Evolutionary conservation across 2,113 vertebrate genomes (phyloP).

Genomic region (Connochaetes taurinus): DNA sequence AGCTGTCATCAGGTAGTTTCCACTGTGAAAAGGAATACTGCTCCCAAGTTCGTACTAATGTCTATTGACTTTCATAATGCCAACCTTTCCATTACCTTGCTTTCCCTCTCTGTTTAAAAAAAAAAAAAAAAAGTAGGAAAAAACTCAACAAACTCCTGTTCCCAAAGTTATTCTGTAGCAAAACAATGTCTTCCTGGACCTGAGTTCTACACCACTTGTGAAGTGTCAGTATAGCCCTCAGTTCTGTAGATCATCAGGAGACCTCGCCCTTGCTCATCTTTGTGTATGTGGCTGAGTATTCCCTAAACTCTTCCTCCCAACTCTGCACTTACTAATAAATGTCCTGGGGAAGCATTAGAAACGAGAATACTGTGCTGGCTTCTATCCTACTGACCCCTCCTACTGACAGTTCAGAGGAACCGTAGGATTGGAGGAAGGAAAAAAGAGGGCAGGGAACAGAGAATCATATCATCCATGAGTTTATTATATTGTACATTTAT

Average conservation of each 20-base stretch:
- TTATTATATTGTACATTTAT: background rate
- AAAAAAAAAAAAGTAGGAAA: background rate
- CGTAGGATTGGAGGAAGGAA: background rate
- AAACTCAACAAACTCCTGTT: background rate
- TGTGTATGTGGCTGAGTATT: background rate
- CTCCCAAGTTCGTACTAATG: background rate
- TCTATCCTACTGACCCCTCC: background rate
- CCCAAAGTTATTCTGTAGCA: background rate
- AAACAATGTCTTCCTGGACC: background rate
- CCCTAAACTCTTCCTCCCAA: background rate
- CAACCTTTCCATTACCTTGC: background rate
- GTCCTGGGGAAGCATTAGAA: background rate
- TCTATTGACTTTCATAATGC: background rate
- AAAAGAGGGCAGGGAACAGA: background rate
- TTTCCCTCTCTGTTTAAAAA: background rate
- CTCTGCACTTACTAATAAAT: conserved; percentile 17
- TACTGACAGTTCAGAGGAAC: background rate
- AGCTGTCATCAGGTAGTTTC: background rate
- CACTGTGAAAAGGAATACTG: background rate
- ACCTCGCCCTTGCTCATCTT: background rate
- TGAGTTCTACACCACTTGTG: background rate
- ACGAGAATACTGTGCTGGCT: background rate
- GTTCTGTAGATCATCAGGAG: background rate
- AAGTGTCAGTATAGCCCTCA: background rate
- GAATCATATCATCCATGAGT: background rate